Base-by-base conservation (phyloP, 2,888 invertebrate species). In the Crossocerus cetratus region DNA sequence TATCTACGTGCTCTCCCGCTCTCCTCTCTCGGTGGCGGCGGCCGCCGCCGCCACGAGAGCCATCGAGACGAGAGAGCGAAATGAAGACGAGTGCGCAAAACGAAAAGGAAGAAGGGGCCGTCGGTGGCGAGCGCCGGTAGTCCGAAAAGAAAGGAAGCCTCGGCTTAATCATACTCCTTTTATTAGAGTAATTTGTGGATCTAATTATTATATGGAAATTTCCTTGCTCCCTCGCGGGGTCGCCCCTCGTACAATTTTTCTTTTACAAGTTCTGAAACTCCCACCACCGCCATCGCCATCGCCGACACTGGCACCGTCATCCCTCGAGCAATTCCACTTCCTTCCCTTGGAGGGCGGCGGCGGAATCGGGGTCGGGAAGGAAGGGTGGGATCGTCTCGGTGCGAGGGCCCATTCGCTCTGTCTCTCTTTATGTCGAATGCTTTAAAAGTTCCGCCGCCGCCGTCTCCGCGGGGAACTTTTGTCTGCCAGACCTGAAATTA, bases 151-250 rank as follows among this genome's bases (percentile, higher is more conserved):
- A 68, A 76, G 67, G 78, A 66, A 77, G 75, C 73, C 73, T 66
- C 74, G 81, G 82, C 82, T 86, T 85, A 81, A 84, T 85, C 85
- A 84, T 86, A 84, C 84, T 82, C 82, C n/a, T 82, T 84, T 86
- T 84, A 85, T 87, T 83, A 81, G 76, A 80, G 83, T 84, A 84
- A 85, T 88, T 87, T 83, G 83, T 80, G 83, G 83, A 87, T 84
- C 84, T 88, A 88, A 88, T 88, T 88, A 87, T 87, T 86, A 83
- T 83, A 86, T 84, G 86, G 85, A 88, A 87, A 85, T 87, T 86
- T 82, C 80, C 78, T 73, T 74, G 71, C 67, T 69, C 76, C 76
- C 69, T n/a, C 5, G 49, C 32, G 71, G 72, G 55, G 69, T 70
- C 68, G 66, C 69, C 67, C 70, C 77, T 80, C 68, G 74, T 82